Evolutionary conservation across 1,140 invertebrate species (phyloP), one percentile per base, ranked within the genome.

Genomic region (Zelostemma sp.): DNA sequence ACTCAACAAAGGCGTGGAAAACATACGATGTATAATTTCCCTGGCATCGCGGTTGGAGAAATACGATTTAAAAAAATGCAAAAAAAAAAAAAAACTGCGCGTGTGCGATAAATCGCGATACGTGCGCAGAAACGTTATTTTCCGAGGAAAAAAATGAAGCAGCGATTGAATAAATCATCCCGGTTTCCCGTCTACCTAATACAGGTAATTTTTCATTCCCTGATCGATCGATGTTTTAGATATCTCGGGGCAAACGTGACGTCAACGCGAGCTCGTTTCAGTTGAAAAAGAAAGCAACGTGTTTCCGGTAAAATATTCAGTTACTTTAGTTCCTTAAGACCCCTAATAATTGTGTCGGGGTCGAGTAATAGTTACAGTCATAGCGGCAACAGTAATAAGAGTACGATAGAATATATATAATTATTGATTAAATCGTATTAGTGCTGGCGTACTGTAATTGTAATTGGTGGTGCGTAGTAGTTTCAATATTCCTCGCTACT

Each of bases 361-460:
- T 61, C 64, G 49, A 56, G 19, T 56, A 25, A 4, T 45, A 56
- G 53, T 67, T 56, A 56, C 57, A 62, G 66, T 68, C 56, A 58
- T 63, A 62, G 51, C 58, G 45, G 55, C 59, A 63, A 60, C 25
- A 55, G 6, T 46, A 19, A 19, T 46, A 43, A 33, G 41, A 33
- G 33, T 19, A 61, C 15, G 56, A 45, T 60, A 59, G 33, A n/a
- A n/a, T 53, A 68, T 6, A 31, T 38, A 18, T 25, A 19, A 19
- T 61, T 56, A 57, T 6, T 6, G 18, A 14, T 47, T 50, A 40
- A 60, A 56, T 61, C 28, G 41, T 47, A 46, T 28, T 48, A 46
- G 43, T 48, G 25, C 9, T 15, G 46, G 55, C 33, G 19, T 46
- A 33, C n/a, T n/a, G 53, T 60, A 46, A 19, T 68, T 31, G 15